A percentile compares a stretch with the other conserved stretches of the same genome.
phyloP scores from a whole-genome alignment of 1,140 invertebrate genomes.

The Leptinotarsa undecemlineata region DNA sequence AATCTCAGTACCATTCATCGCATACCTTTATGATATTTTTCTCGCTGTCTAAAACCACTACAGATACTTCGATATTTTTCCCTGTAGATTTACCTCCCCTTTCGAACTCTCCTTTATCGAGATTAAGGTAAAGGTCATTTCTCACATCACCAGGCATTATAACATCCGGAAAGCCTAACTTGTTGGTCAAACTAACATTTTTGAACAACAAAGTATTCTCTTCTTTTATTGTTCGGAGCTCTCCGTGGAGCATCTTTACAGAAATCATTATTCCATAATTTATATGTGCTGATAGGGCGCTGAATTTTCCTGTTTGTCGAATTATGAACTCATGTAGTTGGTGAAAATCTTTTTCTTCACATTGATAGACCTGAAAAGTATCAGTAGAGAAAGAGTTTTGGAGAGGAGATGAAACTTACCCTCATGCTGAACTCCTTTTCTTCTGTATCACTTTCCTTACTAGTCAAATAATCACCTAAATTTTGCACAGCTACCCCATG shows the following conservation, averaged over 20 bases:
- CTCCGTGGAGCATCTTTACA: constrained; percentile 74
- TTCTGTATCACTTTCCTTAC: constrained; percentile 66
- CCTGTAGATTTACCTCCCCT: constrained; percentile 92
- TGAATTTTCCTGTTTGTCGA: constrained; percentile 81
- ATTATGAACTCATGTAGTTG: constrained; percentile 88
- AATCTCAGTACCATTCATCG: not conserved
- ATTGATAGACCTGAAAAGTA: constrained; percentile 71
- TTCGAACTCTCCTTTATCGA: constrained; percentile 89
- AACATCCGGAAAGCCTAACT: constrained; percentile 91
- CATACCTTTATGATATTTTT: constrained; percentile 73
- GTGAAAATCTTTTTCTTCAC: constrained; percentile 90
- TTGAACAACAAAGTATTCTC: constrained; percentile 81
- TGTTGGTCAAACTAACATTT: constrained; percentile 81
- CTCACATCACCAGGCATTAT: constrained; percentile 95
- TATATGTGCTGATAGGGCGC: constrained; percentile 72
- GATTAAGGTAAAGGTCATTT: constrained; percentile 91
- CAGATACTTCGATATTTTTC: constrained; percentile 90
- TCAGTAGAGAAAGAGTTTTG: not conserved
- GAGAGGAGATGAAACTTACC: constrained; percentile 25
- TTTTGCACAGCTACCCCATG: constrained; percentile 82
- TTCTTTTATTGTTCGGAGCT: constrained; percentile 71
- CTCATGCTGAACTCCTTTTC: constrained; percentile 69
- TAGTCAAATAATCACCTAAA: constrained; percentile 63
- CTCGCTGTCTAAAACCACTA: constrained; percentile 78
- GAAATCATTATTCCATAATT: constrained; percentile 78